Evolutionary conservation across 2,888 invertebrate genomes (phyloP).

Genomic region (Meloe dianella): DNA sequence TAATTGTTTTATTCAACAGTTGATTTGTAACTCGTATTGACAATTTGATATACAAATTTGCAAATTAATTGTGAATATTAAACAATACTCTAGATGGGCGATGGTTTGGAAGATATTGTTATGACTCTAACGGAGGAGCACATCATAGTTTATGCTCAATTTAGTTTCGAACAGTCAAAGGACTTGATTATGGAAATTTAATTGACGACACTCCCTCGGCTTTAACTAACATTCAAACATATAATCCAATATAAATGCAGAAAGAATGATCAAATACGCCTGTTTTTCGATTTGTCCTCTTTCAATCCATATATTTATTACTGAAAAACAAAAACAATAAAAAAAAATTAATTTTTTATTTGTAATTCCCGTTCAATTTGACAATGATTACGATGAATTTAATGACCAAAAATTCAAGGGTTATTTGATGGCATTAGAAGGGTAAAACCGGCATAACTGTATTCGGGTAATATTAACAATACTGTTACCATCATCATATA

Average conservation of each 20-base stretch:
- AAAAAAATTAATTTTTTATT: background rate
- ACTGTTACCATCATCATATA: background rate
- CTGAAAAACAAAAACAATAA: too few species aligned
- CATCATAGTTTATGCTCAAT: conserved; percentile 45
- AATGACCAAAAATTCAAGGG: background rate
- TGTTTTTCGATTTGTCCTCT: background rate
- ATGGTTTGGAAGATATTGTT: conserved; percentile 45
- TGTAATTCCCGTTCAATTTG: background rate
- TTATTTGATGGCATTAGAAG: background rate
- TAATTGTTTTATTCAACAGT: background rate
- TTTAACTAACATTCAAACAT: conserved; percentile 8
- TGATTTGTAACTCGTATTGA: background rate
- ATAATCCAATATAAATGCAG: background rate
- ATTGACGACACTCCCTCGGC: conserved; percentile 37
- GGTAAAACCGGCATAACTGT: background rate
- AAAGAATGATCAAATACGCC: background rate
- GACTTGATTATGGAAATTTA: conserved; percentile 49
- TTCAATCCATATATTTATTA: too few species aligned
- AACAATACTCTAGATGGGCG: conserved; percentile 38
- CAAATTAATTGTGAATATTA: conserved; percentile 44
- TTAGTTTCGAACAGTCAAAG: conserved; percentile 40
- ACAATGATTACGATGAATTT: background rate
- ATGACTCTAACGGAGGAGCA: conserved; percentile 41
- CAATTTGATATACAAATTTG: conserved; percentile 38
- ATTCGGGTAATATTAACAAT: background rate